Base-by-base conservation (phyloP, 2,888 invertebrate genomes). In the Acronicta leporina region DNA sequence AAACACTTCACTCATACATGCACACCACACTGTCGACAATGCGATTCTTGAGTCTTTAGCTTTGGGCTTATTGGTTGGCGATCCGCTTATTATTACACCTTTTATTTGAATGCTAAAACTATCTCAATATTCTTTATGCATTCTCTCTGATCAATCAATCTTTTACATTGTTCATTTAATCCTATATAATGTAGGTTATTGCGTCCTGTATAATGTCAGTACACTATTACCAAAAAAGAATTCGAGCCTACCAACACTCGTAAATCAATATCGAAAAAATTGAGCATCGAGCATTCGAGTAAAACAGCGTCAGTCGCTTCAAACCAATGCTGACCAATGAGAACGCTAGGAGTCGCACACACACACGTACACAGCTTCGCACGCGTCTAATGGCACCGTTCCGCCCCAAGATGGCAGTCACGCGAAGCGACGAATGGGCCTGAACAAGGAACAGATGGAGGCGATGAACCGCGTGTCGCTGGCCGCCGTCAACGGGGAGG, bases 381-480 rank as follows among this genome's bases (percentile, higher is more conserved):
- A 87, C 80, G 84, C 84, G 82, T 87, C 87, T 92, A 93, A 93
- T 90, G 82, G 90, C 90, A 91, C 88, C 88, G 83, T 91, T 91
- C 80, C 90, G 88, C 90, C 85, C 89, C 87, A 94, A 95, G 95
- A 94, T 94, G 95, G 94, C 94, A 94, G 94, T 92, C 94, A 94
- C 93, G 92, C 93, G 94, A 94, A 94, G 92, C 87, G 94, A 91
- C 94, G 95, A 84, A 94, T 94, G 92, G 95, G 94, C 87, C 94
- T 95, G 90, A 94, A 94, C 91, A 91, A 94, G 86, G 95, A 95
- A 86, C 93, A 95, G 87, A 92, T 95, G 92, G 95, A 95, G 88
- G 95, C 93, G 83, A 92, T 95, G 92, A 92, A 90, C 87, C 90
- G 88, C 72, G 93, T 92, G 86, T 91, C 92, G 85, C 91, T 94